Evolutionary conservation across 1,140 invertebrate species (phyloP).

Genomic region (Gyrodactylus salaris): DNA sequence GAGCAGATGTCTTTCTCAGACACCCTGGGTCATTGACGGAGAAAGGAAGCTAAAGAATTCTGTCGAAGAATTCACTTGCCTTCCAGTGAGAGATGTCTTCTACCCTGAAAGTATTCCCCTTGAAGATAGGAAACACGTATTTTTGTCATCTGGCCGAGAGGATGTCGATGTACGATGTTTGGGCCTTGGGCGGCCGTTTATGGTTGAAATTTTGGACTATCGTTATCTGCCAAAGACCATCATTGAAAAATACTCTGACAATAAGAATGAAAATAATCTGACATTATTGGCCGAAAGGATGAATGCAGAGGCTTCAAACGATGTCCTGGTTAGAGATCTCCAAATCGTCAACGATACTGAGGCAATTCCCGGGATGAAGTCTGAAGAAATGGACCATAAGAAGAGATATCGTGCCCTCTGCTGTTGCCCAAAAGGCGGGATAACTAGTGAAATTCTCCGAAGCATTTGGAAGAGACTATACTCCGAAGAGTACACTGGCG

Average conservation of each 20-base stretch:
- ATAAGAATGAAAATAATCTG: neutral
- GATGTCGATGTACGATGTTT: slow-evolving; percentile 54
- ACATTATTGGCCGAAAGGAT: neutral
- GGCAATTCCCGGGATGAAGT: neutral
- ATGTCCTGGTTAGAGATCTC: neutral
- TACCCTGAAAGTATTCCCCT: slow-evolving; percentile 14
- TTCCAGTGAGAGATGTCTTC: slow-evolving; percentile 23
- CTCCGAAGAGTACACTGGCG: too few species aligned
- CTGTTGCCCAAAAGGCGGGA: slow-evolving; percentile 10
- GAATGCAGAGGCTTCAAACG: neutral
- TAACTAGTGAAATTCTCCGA: slow-evolving; percentile 6
- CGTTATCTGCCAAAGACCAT: neutral
- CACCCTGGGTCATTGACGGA: slow-evolving; percentile 59
- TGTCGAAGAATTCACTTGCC: slow-evolving; percentile 53
- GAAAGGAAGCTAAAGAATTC: slow-evolving; percentile 41
- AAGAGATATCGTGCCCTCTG: slow-evolving; percentile 14
- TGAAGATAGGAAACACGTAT: slow-evolving; percentile 15
- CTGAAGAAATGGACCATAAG: slow-evolving; percentile 11
- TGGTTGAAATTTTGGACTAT: neutral
- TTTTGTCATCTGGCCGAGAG: slow-evolving; percentile 55
- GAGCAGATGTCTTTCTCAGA: slow-evolving; percentile 49
- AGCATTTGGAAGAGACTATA: slow-evolving; percentile 10
- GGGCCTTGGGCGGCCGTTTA: slow-evolving; percentile 36
- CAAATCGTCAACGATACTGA: neutral
- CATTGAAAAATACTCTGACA: neutral